These are phyloP conservation scores for Brachynemurus nebulosus DNA, from an alignment of 2,888 invertebrate species.

Conservation along the genomic window DNA sequence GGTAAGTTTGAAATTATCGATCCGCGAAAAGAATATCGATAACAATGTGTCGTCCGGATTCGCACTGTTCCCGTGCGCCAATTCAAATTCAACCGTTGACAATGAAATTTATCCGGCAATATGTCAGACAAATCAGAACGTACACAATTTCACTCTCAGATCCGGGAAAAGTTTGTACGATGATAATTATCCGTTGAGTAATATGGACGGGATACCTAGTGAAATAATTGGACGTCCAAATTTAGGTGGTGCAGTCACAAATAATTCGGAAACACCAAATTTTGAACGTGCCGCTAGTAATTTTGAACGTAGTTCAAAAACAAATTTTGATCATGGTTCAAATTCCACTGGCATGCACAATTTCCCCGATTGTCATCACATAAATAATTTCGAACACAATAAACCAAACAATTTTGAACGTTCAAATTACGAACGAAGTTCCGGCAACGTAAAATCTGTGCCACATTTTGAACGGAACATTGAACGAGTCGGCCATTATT, in stretches of 20 bases:
- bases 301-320: constrained; percentile 23
- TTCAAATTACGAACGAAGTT: constrained; percentile 5
- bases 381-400: constrained; percentile 34
- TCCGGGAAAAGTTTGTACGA: constrained; percentile 67
- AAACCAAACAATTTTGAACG: constrained; percentile 16
- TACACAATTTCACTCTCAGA: constrained; percentile 67
- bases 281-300: constrained; percentile 26
- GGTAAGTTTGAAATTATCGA: constrained; percentile 50
- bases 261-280: constrained; percentile 29
- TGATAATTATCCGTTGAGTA: constrained; percentile 42
- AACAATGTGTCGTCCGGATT: constrained; percentile 53
- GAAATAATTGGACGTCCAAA: constrained; percentile 35
- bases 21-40: constrained; percentile 54
- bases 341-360: constrained; percentile 38
- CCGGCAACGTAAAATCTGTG: constrained; percentile 30
- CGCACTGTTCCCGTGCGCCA: constrained; percentile 68
- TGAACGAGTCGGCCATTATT: constrained; percentile 2
- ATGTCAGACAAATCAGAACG: constrained; percentile 73
- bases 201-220: constrained; percentile 28
- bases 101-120: constrained; percentile 76
- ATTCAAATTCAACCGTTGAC: constrained; percentile 71
- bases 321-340: constrained; percentile 26
- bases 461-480: constrained; percentile 25
- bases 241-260: constrained; percentile 33
- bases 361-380: constrained; percentile 36